Conservation (phyloP, 2,797 vertebrate genomes). For the Gymnoscopelus microlampas region DNA sequence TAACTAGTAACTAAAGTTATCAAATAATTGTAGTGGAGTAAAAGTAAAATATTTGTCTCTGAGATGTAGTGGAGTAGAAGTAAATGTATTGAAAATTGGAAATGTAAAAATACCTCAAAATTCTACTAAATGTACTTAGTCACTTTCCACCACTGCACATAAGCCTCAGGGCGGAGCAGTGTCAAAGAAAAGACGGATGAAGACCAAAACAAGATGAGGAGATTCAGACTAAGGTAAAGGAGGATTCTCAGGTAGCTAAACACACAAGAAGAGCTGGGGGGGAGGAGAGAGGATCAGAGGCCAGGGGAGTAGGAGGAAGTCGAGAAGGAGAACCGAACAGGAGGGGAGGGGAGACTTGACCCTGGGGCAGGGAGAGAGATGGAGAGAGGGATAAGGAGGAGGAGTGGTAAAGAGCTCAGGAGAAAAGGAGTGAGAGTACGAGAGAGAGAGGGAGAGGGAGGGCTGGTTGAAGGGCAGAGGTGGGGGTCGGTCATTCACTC, state of each 20-base stretch:
- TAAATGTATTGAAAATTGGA: no score
- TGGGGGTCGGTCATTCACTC: constrained; percentile 63
- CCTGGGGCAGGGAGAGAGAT: constrained; percentile 38
- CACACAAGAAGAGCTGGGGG: neutral
- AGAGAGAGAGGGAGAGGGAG: constrained; percentile 29
- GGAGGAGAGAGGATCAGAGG: constrained; percentile 23
- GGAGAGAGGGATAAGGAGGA: constrained; percentile 22
- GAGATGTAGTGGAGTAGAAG: no score
- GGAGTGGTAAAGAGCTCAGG: constrained; percentile 47
- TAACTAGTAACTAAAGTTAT: no score
- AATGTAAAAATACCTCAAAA: no score
- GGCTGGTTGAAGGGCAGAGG: constrained; percentile 49
- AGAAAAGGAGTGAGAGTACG: constrained; percentile 35
- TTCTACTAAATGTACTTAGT: no score
- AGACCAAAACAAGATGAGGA: constrained; percentile 10
- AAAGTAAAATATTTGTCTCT: neutral
- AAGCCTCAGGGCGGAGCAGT: neutral
- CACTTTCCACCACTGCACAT: neutral
- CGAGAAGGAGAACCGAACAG: constrained; percentile 38
- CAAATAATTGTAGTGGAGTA: neutral
- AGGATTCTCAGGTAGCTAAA: neutral
- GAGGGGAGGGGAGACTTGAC: constrained; percentile 26
- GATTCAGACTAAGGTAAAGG: neutral
- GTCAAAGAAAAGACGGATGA: constrained; percentile 19
- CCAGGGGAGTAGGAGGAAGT: constrained; percentile 56